Conservation (phyloP, 1,140 invertebrate genomes). For the Venustaconcha ellipsiformis region DNA sequence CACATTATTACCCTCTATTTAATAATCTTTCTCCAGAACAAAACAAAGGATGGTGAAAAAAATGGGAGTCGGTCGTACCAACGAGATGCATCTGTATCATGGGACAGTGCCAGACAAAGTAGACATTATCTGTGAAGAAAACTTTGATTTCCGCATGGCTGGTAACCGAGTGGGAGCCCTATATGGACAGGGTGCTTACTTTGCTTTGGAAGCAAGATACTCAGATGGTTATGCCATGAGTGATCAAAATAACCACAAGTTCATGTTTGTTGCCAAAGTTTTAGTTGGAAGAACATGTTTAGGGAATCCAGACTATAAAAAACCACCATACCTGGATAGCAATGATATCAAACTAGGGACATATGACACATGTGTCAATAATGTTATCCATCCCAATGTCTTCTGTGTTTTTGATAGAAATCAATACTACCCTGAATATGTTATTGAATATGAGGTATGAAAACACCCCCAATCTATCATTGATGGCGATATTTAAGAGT, state of each 20-base stretch:
- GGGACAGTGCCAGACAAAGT: slow-evolving; percentile 34
- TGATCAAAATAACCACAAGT: slow-evolving; percentile 21
- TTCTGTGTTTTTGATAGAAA: slow-evolving; percentile 51
- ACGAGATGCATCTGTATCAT: slow-evolving; percentile 42
- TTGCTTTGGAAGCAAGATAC: slow-evolving; percentile 39
- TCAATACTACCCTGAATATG: slow-evolving; percentile 57
- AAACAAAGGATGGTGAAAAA: slow-evolving; percentile 30
- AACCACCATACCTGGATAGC: slow-evolving; percentile 29
- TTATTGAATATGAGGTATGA: slow-evolving; percentile 39
- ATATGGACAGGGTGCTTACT: slow-evolving; percentile 46
- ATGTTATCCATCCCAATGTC: slow-evolving; percentile 36
- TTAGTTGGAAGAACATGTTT: slow-evolving; percentile 29
- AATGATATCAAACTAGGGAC: slow-evolving; percentile 21
- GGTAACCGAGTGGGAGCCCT: slow-evolving; percentile 34
- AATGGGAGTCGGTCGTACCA: slow-evolving; percentile 20
- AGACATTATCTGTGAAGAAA: slow-evolving; percentile 36
- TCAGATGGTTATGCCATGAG: slow-evolving; percentile 37
- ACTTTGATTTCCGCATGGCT: slow-evolving; percentile 42
- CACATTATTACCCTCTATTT: background rate
- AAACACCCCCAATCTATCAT: too few species aligned
- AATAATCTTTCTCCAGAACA: slow-evolving; percentile 25
- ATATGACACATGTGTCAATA: slow-evolving; percentile 48
- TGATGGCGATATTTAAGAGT: too few species aligned
- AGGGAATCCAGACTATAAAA: slow-evolving; percentile 24
- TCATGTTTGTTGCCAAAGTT: slow-evolving; percentile 44